Evolutionary conservation across 2,888 invertebrate genomes (phyloP), one percentile per base, ranked within the genome.

Genomic region (Byasa hedistus): DNA sequence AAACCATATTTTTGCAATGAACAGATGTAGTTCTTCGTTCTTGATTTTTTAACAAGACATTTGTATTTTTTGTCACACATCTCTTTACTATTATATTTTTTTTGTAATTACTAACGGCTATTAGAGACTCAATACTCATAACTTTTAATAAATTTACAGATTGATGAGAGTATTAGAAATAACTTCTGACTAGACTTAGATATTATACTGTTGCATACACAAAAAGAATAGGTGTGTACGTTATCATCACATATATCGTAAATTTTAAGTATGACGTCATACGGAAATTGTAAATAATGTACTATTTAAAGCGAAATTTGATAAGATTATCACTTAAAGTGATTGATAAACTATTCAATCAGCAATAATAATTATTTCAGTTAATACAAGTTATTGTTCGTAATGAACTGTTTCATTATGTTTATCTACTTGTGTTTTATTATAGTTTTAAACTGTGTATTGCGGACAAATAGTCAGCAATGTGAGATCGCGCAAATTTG

Each of bases 401-500:
- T 64, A 65, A 64, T 56, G 69, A 65, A 61, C 44, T 44, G 15
- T 48, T 44, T 21, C 27, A 68, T 64, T 61, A 69, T 69, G 72
- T 19, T 15, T 7, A 22, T 19, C 51, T 63, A 52, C 39, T 56
- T 67, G 64, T 51, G 58, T 70, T 57, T 61, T 22, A 52, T 69
- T 66, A 63, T 66, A 68, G 52, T 70, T 68, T 22, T 65, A 69
- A 58, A 56, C 66, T 74, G 27, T 59, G 66, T 71, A 64, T 54
- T 74, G 55, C 69, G 64, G 36, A 65, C 69, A 57, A 76, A 73
- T 59, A 72, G 72, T 51, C 76, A 80, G 61, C 78, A 81, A 65
- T 91, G 91, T 76, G 69, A 79, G 65, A 69, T 79, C 23, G 88
- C 86, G 7, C 79, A 83, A 70, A 75, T 72, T 64, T 92, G 92